Evolutionary conservation across 2,797 vertebrate genomes (phyloP).

Genomic region (Spheniscus humboldti): DNA sequence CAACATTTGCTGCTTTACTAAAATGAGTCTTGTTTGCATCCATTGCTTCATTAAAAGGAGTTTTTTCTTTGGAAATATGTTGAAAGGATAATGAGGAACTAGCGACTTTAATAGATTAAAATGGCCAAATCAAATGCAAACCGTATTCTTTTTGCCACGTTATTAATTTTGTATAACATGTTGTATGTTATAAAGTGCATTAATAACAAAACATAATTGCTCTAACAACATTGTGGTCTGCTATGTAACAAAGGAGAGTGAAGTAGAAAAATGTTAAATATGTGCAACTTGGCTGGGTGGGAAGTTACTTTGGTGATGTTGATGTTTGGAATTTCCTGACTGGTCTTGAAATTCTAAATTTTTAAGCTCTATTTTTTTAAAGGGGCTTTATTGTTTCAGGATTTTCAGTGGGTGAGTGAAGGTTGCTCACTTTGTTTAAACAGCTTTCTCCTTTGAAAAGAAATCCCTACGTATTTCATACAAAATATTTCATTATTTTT

Average conservation of each 20-base stretch:
- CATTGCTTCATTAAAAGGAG: background rate
- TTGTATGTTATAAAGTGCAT: background rate
- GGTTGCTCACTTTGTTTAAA: background rate
- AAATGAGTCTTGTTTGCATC: background rate
- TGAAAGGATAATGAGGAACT: background rate
- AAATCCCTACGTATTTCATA: background rate
- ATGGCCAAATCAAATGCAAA: background rate
- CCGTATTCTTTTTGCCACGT: background rate
- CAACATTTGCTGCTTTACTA: background rate
- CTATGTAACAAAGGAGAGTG: background rate
- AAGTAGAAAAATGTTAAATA: slow-evolving; percentile 14
- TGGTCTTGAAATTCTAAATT: background rate
- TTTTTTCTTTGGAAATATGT: background rate
- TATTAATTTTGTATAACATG: background rate
- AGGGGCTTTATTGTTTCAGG: background rate
- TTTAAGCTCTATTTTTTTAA: background rate
- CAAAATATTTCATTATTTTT: background rate
- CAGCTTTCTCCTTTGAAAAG: background rate
- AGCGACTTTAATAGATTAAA: background rate
- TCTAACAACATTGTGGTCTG: background rate
- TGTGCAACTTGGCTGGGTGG: background rate
- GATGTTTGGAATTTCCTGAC: slow-evolving; percentile 13
- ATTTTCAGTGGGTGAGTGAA: background rate
- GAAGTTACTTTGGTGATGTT: background rate
- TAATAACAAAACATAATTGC: background rate